phyloP scores from a whole-genome alignment of 2,888 invertebrate genomes.

The Phaonia tiefii region DNA sequence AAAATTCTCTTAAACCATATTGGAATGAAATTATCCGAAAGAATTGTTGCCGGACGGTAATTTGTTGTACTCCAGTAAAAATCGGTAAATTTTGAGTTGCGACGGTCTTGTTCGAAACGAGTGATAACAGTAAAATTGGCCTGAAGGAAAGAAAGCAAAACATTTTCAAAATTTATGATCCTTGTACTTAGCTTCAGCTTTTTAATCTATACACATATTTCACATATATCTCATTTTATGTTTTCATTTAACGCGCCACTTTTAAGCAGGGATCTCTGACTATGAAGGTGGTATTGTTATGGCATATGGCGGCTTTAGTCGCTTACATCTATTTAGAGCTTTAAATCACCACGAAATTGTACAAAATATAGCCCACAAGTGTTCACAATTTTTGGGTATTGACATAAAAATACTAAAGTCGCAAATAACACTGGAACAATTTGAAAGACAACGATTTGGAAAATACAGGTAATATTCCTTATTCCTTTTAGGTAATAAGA shows the following conservation, averaged over 20 bases:
- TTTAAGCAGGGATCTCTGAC: conserved; percentile 87
- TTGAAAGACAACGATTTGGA: conserved; percentile 93
- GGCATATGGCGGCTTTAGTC: conserved; percentile 94
- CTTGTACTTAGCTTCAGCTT: conserved; percentile 36
- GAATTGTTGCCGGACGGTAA: too few species aligned
- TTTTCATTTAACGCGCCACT: conserved; percentile 72
- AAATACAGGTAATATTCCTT: conserved; percentile 88
- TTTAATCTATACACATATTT: conserved; percentile 53
- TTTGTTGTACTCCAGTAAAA: too few species aligned
- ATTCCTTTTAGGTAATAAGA: conserved; percentile 6
- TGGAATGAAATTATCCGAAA: too few species aligned
- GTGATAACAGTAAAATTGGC: too few species aligned
- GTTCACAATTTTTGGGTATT: conserved; percentile 89
- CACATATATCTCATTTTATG: conserved; percentile 65
- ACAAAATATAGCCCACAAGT: conserved; percentile 91
- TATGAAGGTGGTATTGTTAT: conserved; percentile 96
- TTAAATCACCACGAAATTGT: conserved; percentile 93
- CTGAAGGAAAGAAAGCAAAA: too few species aligned
- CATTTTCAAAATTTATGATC: conserved; percentile 11
- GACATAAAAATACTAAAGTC: conserved; percentile 91
- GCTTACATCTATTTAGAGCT: conserved; percentile 94
- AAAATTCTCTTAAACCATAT: too few species aligned
- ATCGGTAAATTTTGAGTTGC: too few species aligned
- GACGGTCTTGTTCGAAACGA: too few species aligned
- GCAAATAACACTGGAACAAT: conserved; percentile 92